phyloP scores from a whole-genome alignment of 2,888 invertebrate genomes.

The Clostera curtula region DNA sequence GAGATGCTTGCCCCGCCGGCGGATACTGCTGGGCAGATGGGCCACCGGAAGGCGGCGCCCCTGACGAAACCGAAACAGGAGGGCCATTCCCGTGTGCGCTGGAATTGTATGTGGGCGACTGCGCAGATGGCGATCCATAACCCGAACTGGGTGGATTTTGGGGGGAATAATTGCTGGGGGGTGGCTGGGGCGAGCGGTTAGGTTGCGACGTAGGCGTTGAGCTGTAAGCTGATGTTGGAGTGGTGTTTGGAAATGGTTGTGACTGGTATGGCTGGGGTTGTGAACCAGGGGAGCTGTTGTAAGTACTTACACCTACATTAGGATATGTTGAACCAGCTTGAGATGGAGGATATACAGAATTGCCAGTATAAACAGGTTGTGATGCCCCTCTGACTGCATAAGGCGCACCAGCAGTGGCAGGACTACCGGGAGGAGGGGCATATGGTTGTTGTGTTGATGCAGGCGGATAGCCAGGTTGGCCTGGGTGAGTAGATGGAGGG shows the following conservation, averaged over 20 bases:
- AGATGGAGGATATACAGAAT: conserved; percentile 62
- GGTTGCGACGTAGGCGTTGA: conserved; percentile 69
- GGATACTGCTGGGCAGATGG: conserved; percentile 79
- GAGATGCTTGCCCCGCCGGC: conserved; percentile 76
- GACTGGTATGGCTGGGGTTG: conserved; percentile 68
- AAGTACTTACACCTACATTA: conserved; percentile 63
- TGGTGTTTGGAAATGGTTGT: conserved; percentile 66
- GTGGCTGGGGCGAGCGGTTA: conserved; percentile 74
- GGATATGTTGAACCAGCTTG: conserved; percentile 62
- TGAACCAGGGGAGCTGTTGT: conserved; percentile 57
- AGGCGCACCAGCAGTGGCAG: conserved; percentile 55
- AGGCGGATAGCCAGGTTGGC: conserved; percentile 61
- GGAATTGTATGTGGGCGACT: conserved; percentile 78
- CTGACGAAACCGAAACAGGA: conserved; percentile 64
- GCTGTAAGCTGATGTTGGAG: conserved; percentile 70
- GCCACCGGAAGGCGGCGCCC: conserved; percentile 62
- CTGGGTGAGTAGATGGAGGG: conserved; percentile 69
- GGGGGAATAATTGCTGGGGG: conserved; percentile 68
- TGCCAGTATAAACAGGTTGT: conserved; percentile 63
- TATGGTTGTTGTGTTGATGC: conserved; percentile 64
- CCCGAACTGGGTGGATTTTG: conserved; percentile 75
- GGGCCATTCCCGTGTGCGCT: conserved; percentile 71
- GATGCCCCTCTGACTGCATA: conserved; percentile 59
- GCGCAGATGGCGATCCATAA: conserved; percentile 78
- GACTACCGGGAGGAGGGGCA: conserved; percentile 65